phyloP scores from a whole-genome alignment of 1,140 invertebrate genomes.

The Pseudomyrmex sp. region DNA sequence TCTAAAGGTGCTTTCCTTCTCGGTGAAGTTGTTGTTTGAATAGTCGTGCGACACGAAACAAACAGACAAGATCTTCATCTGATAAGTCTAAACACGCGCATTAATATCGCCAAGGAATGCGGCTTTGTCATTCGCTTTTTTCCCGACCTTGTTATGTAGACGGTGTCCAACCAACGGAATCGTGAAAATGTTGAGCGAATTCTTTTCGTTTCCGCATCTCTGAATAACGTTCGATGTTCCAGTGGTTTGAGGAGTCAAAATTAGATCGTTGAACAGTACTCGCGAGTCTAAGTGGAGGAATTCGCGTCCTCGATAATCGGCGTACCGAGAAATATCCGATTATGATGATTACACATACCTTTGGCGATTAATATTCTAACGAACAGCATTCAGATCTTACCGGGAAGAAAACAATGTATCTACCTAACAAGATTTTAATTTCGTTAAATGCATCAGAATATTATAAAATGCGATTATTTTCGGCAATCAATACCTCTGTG shows the following conservation, averaged over 20 bases:
- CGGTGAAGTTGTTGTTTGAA: background rate
- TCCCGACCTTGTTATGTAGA: background rate
- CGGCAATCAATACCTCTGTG: too few species aligned
- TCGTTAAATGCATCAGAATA: too few species aligned
- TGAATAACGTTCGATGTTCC: slow-evolving; percentile 7
- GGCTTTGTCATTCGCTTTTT: slow-evolving; percentile 33
- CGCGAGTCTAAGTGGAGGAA: too few species aligned
- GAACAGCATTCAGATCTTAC: too few species aligned
- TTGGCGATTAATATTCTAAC: too few species aligned
- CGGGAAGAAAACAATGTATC: too few species aligned
- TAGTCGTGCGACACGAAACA: background rate
- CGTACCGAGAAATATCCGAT: too few species aligned
- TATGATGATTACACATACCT: too few species aligned
- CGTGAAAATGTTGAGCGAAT: slow-evolving; percentile 18
- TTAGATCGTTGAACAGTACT: background rate
- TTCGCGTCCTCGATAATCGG: too few species aligned
- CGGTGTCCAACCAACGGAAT: slow-evolving; percentile 32
- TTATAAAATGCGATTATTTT: too few species aligned
- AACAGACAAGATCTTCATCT: slow-evolving; percentile 26
- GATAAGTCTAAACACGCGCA: background rate
- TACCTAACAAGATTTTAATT: too few species aligned
- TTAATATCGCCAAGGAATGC: slow-evolving; percentile 43
- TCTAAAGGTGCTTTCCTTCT: background rate
- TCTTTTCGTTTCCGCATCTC: slow-evolving; percentile 51
- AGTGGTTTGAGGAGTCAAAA: background rate